Base-by-base conservation (phyloP, 64 coral and sea anemone species). In the Actinia tenebrosa region DNA sequence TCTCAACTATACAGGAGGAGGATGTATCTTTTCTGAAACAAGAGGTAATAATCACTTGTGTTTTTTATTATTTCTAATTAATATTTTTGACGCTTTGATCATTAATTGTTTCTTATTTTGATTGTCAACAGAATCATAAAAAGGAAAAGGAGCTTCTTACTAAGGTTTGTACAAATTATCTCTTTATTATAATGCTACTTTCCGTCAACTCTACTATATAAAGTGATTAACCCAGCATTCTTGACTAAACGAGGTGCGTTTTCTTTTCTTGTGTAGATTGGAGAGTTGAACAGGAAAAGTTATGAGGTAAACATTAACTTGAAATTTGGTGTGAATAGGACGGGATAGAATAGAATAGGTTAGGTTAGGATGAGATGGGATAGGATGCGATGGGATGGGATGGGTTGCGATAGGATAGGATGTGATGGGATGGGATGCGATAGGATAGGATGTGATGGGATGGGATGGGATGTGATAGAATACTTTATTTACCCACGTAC, bases 61-160 rank as follows among this genome's bases (percentile, higher is more conserved):
- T 15, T 15, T 43, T 10, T 13, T n/a, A 10, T 64, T 84, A 56
- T 11, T 45, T 1, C 7, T 58, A 10, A 58, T 11, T 11, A 58
- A 16, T 58, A 58, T 58, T 58, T 58, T 14, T 10, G 56, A 11
- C 56, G 2, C 56, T 11, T 58, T 58, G 56, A 14, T 58, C 56
- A 58, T 66, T n/a, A n/a, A 66, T 17, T 75, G 56, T 58, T 60
- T 1, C 56, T 82, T 27, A 46, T 78, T 27, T 66, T 66, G 63
- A 25, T 78, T 88, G 86, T 56, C 23, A 11, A 89, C 86, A 99
- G 97, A 99, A 99, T 87, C 91, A 99, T 80, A 99, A 95, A 86
- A 99, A 99, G 78, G 97, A 99, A 84, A 92, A 86, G 81, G 97
- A 99, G 45, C 78, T 99, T 7, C 88, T 99, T 18, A 80, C 86